Evolutionary conservation across 2,797 vertebrate genomes (phyloP).

Genomic region (Sebastes taczanowskii): DNA sequence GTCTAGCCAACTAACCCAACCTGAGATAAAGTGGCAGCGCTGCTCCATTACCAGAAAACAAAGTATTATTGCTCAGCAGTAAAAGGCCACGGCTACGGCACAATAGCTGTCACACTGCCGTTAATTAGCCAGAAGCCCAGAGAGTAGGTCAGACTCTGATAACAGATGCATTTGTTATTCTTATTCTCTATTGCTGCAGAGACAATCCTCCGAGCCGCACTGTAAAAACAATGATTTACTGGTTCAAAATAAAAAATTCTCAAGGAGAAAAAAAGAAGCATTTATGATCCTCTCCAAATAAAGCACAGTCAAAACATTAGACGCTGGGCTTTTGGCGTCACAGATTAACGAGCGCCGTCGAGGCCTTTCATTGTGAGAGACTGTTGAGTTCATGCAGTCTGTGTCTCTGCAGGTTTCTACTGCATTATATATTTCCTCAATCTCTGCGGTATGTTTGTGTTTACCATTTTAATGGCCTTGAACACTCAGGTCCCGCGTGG

Average conservation of each 20-base stretch:
- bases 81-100: slow-evolving; percentile 45
- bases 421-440: slow-evolving; percentile 49
- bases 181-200: slow-evolving; percentile 49
- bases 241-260: slow-evolving; percentile 51
- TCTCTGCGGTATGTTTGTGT: slow-evolving; percentile 49
- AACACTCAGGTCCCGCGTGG: slow-evolving; percentile 26
- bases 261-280: slow-evolving; percentile 47
- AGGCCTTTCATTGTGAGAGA: slow-evolving; percentile 47
- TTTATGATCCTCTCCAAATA: slow-evolving; percentile 60
- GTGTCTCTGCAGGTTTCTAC: slow-evolving; percentile 34
- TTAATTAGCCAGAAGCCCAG: slow-evolving; percentile 66
- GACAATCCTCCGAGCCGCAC: slow-evolving; percentile 47
- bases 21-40: slow-evolving; percentile 35
- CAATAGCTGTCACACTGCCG: slow-evolving; percentile 56
- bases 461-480: slow-evolving; percentile 58
- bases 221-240: slow-evolving; percentile 70
- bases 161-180: slow-evolving; percentile 63
- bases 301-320: slow-evolving; percentile 50
- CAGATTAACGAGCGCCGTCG: slow-evolving; percentile 53
- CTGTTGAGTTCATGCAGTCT: slow-evolving; percentile 23
- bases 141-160: slow-evolving; percentile 64
- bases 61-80: slow-evolving; percentile 28
- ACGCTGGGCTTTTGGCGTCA: slow-evolving; percentile 45
- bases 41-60: slow-evolving; percentile 36
- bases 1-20: slow-evolving; percentile 5